Evolutionary conservation across 2,113 vertebrate species (phyloP), one percentile per base, ranked within the genome.

Genomic region (Nipponia nippon): DNA sequence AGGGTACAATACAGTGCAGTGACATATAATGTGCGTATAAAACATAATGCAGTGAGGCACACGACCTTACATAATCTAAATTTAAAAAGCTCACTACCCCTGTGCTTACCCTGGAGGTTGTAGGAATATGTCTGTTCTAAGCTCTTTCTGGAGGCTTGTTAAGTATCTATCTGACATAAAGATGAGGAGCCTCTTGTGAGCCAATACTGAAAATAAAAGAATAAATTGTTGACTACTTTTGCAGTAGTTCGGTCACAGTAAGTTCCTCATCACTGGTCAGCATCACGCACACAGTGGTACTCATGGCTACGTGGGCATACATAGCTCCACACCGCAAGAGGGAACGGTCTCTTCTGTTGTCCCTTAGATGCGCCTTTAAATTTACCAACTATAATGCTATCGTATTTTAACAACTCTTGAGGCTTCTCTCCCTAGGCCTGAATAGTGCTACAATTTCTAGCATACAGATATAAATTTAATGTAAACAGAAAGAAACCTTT

Each of bases 31-130:
- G 63, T 78, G 65, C 58, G 17, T 63, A 7, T 65, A 72, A 78
- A 95, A 73, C 65, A 46, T 86, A 91, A 93, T 93, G 97, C 97
- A 89, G 91, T 16, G 79, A 93, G 71, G 81, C 75, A 93, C 77
- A 52, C 66, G 32, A 95, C 94, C 94, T 97, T 95, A 95, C 84
- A 94, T 97, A 96, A 97, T 92, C 87, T 84, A 79, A 49, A 95
- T 87, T 91, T 66, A 25, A 76, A 91, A 95, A 87, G 91, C 97
- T 95, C n/a, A 7, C 42, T 92, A 52, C 80, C 93, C 83, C 88
- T 94, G 36, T 7, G 27, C 85, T 72, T 84, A 69, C 30, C 34
- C 27, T 59, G 59, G 65, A 84, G 86, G 27, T 72, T 95, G 75
- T 75, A 88, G 87, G 81, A 82, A 81, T 55, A 56, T 16, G 27